Percentiles rank a stretch among this genome's conserved stretches.
Conservation (phyloP, 1,140 invertebrate species). For the Eciton burchellii region DNA sequence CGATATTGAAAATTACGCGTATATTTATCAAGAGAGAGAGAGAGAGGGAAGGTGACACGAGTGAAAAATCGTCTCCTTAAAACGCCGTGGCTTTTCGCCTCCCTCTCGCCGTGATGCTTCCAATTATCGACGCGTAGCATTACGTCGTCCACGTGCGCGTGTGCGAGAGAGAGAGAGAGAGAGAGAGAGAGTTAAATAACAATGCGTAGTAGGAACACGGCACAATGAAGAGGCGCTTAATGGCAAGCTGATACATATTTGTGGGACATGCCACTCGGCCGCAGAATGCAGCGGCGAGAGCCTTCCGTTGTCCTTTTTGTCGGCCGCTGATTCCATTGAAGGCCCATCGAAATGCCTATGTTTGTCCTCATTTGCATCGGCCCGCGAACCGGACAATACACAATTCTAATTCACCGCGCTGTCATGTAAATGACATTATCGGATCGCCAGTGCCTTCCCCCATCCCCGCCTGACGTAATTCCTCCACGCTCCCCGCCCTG, state of each 20-base stretch:
- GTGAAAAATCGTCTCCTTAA: background rate
- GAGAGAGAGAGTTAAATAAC: background rate
- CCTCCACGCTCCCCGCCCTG: conserved; percentile 35
- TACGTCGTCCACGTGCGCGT: background rate
- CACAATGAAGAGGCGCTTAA: conserved; percentile 44
- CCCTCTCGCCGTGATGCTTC: background rate
- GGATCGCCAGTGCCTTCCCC: background rate
- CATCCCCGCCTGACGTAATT: conserved; percentile 11
- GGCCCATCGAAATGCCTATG: conserved; percentile 56
- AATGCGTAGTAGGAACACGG: background rate
- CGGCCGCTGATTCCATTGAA: conserved; percentile 35
- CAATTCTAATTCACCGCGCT: conserved; percentile 54
- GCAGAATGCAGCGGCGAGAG: background rate
- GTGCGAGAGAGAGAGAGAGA: too few species aligned
- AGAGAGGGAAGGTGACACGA: background rate
- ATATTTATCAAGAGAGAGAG: background rate
- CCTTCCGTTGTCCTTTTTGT: conserved; percentile 46
- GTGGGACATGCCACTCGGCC: conserved; percentile 6
- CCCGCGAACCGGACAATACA: conserved; percentile 43
- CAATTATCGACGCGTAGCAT: background rate
- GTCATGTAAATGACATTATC: conserved; percentile 64
- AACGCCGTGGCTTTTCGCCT: background rate
- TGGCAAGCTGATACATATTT: conserved; percentile 39
- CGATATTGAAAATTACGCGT: conserved; percentile 37
- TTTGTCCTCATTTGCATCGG: conserved; percentile 62